Evolutionary conservation across 2,888 invertebrate genomes (phyloP).

Genomic region (Noctua janthina): DNA sequence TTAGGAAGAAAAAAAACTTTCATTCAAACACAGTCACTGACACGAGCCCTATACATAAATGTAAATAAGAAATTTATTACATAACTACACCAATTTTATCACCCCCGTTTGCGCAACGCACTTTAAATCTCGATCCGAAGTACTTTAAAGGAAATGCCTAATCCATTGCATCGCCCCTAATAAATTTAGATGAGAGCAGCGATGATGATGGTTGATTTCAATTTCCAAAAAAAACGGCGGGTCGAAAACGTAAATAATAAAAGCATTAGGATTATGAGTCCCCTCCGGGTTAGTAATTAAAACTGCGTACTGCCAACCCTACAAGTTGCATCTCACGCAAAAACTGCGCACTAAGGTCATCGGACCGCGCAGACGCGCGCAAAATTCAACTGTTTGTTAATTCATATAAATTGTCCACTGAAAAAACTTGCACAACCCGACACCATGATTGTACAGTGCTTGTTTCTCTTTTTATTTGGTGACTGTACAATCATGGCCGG

Average conservation of each 20-base stretch:
- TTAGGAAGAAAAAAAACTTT: neutral
- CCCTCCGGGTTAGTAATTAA: neutral
- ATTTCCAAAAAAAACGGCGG: neutral
- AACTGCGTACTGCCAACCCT: slow-evolving; percentile 36
- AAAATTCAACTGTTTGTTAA: slow-evolving; percentile 60
- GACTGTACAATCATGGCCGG: slow-evolving; percentile 32
- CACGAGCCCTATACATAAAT: neutral
- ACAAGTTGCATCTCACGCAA: slow-evolving; percentile 31
- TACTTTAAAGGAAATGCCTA: neutral
- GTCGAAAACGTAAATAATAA: neutral
- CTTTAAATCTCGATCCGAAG: neutral
- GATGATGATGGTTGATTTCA: neutral
- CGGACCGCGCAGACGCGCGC: slow-evolving; percentile 48
- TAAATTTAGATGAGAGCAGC: neutral
- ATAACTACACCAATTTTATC: neutral
- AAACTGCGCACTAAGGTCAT: slow-evolving; percentile 51
- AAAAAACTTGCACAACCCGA: slow-evolving; percentile 57
- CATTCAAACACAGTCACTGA: neutral
- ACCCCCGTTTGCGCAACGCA: no score
- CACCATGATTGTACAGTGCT: slow-evolving; percentile 46
- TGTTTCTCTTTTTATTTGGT: slow-evolving; percentile 49
- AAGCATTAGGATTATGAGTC: neutral
- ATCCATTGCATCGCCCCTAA: neutral
- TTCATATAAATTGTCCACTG: slow-evolving; percentile 58
- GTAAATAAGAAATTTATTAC: neutral